Evolutionary conservation across 1,140 invertebrate species (phyloP).

Genomic region (Ptiloglossa arizonensis): DNA sequence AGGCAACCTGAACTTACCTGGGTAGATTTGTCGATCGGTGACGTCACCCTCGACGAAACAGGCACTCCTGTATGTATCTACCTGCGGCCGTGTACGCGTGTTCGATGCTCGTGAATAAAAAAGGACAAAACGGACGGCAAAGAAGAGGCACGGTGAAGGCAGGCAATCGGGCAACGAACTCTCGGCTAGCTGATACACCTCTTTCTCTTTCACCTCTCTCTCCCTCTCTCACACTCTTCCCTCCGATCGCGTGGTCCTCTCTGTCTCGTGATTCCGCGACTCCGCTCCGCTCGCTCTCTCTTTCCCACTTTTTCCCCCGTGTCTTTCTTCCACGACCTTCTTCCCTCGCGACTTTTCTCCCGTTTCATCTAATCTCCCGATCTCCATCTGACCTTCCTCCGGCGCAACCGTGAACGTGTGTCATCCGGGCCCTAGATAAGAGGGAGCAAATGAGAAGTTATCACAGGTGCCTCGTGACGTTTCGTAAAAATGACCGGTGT

Average conservation of each 20-base stretch:
- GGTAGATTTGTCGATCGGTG: conserved; percentile 59
- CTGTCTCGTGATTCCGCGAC: conserved; percentile 13
- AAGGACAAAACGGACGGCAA: conserved; percentile 46
- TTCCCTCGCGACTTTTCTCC: conserved; percentile 29
- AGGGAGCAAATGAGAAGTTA: conserved; percentile 43
- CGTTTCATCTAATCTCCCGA: conserved; percentile 42
- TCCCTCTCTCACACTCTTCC: not conserved
- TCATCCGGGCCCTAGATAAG: conserved; percentile 46
- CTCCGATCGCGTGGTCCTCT: not conserved
- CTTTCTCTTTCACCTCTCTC: conserved; percentile 37
- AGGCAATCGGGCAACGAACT: conserved; percentile 67
- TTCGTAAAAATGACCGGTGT: too few species aligned
- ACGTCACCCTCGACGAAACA: conserved; percentile 57
- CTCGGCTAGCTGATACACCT: conserved; percentile 46
- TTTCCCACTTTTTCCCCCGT: not conserved
- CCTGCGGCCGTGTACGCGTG: conserved; percentile 39
- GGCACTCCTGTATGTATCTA: conserved; percentile 35
- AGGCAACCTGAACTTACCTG: conserved; percentile 49
- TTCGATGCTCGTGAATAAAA: conserved; percentile 51
- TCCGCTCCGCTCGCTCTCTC: not conserved
- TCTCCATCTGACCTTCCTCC: conserved; percentile 39
- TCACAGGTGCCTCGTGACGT: conserved; percentile 28
- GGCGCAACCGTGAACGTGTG: conserved; percentile 33
- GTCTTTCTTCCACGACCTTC: not conserved
- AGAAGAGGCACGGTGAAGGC: conserved; percentile 47